phyloP scores from a whole-genome alignment of 2,113 vertebrate species.

The Genyomyrus donnyi region DNA sequence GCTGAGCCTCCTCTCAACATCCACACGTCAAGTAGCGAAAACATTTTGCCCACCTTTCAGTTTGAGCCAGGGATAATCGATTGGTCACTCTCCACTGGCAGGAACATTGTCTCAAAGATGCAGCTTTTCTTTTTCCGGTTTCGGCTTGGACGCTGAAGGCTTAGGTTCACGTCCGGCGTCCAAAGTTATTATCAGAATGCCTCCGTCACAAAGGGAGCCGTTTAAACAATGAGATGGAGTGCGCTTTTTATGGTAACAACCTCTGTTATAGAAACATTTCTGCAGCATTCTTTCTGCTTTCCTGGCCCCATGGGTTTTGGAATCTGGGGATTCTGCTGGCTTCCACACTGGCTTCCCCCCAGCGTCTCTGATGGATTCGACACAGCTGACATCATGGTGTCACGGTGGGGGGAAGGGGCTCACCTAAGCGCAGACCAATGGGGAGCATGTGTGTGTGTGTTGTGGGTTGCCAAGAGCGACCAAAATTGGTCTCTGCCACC shows the following conservation, averaged over 20 bases:
- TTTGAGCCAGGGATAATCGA: background rate
- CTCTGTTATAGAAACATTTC: background rate
- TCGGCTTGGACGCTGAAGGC: background rate
- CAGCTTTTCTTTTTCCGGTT: background rate
- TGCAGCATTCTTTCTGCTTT: background rate
- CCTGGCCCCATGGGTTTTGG: conserved; percentile 21
- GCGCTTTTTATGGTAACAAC: background rate
- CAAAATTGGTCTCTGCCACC: conserved; percentile 4
- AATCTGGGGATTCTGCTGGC: conserved; percentile 32
- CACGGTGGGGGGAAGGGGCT: conserved; percentile 19
- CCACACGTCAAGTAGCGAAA: background rate
- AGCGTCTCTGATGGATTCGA: conserved; percentile 49
- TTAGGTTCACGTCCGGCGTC: background rate
- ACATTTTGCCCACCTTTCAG: conserved; percentile 5
- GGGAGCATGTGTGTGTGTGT: conserved; percentile 1
- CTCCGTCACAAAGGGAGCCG: background rate
- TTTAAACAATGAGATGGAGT: background rate
- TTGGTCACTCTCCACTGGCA: background rate
- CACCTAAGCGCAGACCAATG: background rate
- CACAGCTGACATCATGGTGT: conserved; percentile 35
- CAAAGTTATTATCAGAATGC: background rate
- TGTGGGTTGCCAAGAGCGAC: conserved; percentile 21
- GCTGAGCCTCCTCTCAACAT: background rate
- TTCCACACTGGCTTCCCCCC: conserved; percentile 39
- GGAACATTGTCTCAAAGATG: background rate